Percentiles rank a stretch among this genome's conserved stretches.
phyloP scores from a whole-genome alignment of 2,888 invertebrate species.

The Loripinus fragilis region DNA sequence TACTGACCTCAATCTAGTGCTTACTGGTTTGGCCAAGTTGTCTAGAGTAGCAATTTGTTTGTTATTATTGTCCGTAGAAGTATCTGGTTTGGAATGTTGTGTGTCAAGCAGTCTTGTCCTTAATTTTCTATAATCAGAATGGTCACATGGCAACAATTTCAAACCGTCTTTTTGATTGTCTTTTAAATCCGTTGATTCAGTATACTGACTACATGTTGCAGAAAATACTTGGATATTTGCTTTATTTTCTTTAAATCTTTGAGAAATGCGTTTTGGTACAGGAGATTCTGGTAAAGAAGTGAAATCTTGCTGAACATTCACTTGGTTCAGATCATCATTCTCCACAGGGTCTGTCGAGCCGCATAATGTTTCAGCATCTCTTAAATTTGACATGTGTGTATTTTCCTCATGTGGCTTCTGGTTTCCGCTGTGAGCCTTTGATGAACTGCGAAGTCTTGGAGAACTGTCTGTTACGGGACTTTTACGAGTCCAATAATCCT shows the following conservation, averaged over 20 bases:
- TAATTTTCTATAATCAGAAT: too few species aligned
- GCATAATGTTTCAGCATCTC: background rate
- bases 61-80: too few species aligned
- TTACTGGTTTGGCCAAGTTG: too few species aligned
- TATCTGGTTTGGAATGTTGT: too few species aligned
- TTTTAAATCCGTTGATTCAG: background rate
- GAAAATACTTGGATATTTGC: too few species aligned
- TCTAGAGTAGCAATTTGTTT: too few species aligned
- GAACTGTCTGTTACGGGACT: slow-evolving; percentile 45
- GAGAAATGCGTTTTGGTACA: slow-evolving; percentile 12
- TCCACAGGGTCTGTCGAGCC: background rate
- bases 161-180: background rate
- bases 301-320: background rate
- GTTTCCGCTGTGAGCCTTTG: background rate
- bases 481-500: slow-evolving; percentile 57
- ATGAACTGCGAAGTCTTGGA: slow-evolving; percentile 39
- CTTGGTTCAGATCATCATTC: background rate
- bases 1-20: too few species aligned
- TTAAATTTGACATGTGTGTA: background rate
- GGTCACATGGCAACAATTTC: background rate
- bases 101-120: too few species aligned
- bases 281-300: slow-evolving; percentile 36
- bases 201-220: too few species aligned
- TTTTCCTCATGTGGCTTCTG: background rate
- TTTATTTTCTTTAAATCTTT: background rate